Percentiles rank a stretch among this genome's conserved stretches.
Conservation (phyloP, 1,140 invertebrate genomes). For the Theocolax elegans region DNA sequence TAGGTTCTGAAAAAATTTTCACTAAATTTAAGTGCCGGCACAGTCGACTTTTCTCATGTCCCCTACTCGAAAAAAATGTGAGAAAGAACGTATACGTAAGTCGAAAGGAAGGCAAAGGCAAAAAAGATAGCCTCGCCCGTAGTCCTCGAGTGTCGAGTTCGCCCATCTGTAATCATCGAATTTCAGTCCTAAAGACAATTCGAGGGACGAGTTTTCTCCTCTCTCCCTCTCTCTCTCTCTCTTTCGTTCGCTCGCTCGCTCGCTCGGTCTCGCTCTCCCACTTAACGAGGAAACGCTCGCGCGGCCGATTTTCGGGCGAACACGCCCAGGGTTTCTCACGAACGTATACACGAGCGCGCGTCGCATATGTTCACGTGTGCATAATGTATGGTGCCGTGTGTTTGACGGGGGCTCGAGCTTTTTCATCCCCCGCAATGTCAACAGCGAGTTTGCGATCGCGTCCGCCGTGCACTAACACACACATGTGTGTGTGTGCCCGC, state of each 20-base stretch:
- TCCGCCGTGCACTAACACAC: neutral
- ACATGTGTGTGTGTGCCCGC: neutral
- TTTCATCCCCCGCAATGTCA: constrained; percentile 5
- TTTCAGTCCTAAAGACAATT: constrained; percentile 37
- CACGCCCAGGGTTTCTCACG: too few relatives aligned
- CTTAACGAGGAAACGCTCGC: neutral
- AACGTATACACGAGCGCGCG: neutral
- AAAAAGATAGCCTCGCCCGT: neutral
- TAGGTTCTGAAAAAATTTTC: constrained; percentile 14
- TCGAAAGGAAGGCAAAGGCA: neutral
- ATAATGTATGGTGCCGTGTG: neutral
- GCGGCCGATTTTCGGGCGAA: too few relatives aligned
- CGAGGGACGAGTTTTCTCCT: neutral
- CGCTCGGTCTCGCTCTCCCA: neutral
- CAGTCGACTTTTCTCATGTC: constrained; percentile 14
- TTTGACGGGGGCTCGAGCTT: too few relatives aligned
- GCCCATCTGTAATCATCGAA: constrained; percentile 42
- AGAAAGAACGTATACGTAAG: too few relatives aligned
- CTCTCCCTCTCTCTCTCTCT: neutral
- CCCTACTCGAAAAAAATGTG: too few relatives aligned
- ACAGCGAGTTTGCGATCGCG: neutral
- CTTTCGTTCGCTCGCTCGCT: neutral
- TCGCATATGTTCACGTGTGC: neutral
- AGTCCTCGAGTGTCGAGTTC: constrained; percentile 32
- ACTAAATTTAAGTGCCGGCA: constrained; percentile 32